Percentiles rank a stretch among this genome's conserved stretches.
These are phyloP conservation scores for Odocoileus virginianus DNA, from an alignment of 2,113 vertebrate genomes.

Conservation along the genomic window DNA sequence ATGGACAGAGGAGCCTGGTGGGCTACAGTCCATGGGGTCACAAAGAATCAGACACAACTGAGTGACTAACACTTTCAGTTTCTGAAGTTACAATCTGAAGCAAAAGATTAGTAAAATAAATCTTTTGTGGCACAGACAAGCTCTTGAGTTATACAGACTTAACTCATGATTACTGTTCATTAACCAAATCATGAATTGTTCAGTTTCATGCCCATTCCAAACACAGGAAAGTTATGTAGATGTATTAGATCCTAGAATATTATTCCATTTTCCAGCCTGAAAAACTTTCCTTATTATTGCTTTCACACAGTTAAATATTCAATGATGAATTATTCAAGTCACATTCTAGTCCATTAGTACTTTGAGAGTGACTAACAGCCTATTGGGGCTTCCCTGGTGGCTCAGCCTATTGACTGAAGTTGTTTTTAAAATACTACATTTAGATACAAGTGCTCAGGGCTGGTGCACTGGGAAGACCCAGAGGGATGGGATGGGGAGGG, in stretches of 20 bases:
- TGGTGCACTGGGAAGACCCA: no score
- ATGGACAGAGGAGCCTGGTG: not conserved
- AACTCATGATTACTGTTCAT: not conserved
- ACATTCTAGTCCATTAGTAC: not conserved
- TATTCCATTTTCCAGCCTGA: conserved; percentile 18
- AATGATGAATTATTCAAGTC: conserved; percentile 22
- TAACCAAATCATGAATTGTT: not conserved
- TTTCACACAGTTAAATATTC: not conserved
- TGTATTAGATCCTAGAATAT: not conserved
- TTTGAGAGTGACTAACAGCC: not conserved
- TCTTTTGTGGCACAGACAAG: not conserved
- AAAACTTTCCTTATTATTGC: not conserved
- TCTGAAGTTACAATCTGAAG: conserved; percentile 15
- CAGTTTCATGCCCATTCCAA: not conserved
- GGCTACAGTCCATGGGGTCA: not conserved
- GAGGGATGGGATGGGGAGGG: no score
- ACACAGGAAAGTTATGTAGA: not conserved
- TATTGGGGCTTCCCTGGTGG: not conserved
- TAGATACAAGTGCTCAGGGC: no score
- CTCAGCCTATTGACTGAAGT: not conserved
- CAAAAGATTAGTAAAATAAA: conserved; percentile 2
- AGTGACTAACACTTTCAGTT: not conserved
- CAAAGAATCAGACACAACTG: not conserved
- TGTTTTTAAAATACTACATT: not conserved
- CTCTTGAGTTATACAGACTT: not conserved